These are phyloP conservation scores for Platyura marginata DNA, from an alignment of 1,140 invertebrate genomes.

Conservation along the genomic window DNA sequence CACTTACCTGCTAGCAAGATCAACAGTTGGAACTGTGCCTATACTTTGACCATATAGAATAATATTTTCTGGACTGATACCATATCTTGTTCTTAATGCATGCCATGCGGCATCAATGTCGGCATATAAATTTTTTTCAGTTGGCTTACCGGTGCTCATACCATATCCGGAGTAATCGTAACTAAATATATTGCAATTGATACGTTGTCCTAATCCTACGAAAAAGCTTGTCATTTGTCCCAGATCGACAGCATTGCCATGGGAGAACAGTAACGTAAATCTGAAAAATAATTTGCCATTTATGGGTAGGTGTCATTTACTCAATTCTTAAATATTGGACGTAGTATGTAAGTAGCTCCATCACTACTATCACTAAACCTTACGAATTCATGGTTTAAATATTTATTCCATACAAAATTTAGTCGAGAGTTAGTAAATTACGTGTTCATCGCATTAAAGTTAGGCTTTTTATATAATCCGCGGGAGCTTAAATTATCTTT, in stretches of 20 bases:
- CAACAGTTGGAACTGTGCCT: slow-evolving; percentile 47
- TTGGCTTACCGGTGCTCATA: slow-evolving; percentile 40
- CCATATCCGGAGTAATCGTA: slow-evolving; percentile 59
- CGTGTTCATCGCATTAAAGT: too few relatives aligned
- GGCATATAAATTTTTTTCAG: slow-evolving; percentile 57
- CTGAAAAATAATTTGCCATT: too few relatives aligned
- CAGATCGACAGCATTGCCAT: slow-evolving; percentile 48
- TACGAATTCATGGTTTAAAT: too few relatives aligned
- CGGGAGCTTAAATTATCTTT: too few relatives aligned
- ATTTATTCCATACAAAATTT: too few relatives aligned
- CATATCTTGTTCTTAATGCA: slow-evolving; percentile 35
- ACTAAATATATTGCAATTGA: slow-evolving; percentile 57
- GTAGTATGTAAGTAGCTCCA: too few relatives aligned
- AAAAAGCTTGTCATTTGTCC: slow-evolving; percentile 54
- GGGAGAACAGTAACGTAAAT: slow-evolving; percentile 49
- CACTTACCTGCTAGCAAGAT: slow-evolving; percentile 33
- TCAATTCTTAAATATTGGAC: too few relatives aligned
- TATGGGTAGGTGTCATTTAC: too few relatives aligned
- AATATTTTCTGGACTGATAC: slow-evolving; percentile 42
- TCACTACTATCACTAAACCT: too few relatives aligned
- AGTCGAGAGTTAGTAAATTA: too few relatives aligned
- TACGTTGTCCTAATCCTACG: slow-evolving; percentile 40
- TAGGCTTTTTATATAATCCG: too few relatives aligned
- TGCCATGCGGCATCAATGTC: slow-evolving; percentile 58
- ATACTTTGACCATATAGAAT: slow-evolving; percentile 57